Evolutionary conservation across 2,888 invertebrate genomes (phyloP).

Genomic region (Cantharis lateralis): DNA sequence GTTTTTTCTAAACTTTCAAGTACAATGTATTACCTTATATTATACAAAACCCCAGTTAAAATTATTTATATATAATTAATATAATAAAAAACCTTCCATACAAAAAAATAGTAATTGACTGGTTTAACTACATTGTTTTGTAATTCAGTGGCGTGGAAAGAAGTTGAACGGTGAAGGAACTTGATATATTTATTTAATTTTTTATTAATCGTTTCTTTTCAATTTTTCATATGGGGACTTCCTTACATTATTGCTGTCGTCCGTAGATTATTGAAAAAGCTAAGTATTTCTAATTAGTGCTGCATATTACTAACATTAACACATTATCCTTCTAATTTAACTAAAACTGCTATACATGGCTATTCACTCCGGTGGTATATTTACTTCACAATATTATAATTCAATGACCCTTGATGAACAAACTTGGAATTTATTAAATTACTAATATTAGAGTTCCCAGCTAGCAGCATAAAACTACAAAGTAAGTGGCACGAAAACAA

Average conservation of each 20-base stretch:
- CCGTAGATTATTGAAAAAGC: not conserved
- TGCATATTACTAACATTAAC: not conserved
- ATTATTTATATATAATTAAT: not conserved
- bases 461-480: constrained; percentile 2
- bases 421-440: not conserved
- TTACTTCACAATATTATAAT: not conserved
- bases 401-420: not conserved
- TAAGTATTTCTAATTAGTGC: not conserved
- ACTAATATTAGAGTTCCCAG: not conserved
- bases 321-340: not conserved
- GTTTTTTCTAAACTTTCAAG: not conserved
- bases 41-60: not conserved
- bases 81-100: not conserved
- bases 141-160: not conserved
- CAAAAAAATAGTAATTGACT: not conserved
- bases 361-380: not conserved
- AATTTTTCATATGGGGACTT: too few species aligned
- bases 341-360: not conserved
- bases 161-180: not conserved
- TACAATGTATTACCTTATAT: not conserved
- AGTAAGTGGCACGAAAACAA: constrained; percentile 23
- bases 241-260: too few species aligned
- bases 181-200: not conserved
- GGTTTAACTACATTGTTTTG: not conserved
- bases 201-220: not conserved